These are phyloP conservation scores for Trichonephila inaurata DNA, from an alignment of 1,140 invertebrate genomes.

Conservation along the genomic window DNA sequence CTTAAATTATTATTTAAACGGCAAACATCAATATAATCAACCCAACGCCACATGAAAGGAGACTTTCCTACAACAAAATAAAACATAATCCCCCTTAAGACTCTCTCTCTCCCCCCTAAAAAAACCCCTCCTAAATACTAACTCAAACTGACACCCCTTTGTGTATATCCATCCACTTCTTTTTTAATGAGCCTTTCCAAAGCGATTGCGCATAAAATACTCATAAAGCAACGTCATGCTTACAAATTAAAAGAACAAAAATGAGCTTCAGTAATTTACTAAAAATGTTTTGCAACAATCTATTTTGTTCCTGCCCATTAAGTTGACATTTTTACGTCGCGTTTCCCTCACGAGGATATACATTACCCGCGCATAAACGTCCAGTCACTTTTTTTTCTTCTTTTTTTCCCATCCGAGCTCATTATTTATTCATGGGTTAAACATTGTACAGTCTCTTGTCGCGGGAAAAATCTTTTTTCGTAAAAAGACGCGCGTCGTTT, in stretches of 20 bases:
- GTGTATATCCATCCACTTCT: neutral
- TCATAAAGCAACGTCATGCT: conserved; percentile 14
- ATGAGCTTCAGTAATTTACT: conserved; percentile 2
- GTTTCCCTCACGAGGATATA: conserved; percentile 1
- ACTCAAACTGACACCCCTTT: neutral
- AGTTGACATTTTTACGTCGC: conserved; percentile 40
- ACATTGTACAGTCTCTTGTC: too few species aligned
- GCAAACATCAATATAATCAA: too few species aligned
- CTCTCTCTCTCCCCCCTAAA: neutral
- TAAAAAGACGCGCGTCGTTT: neutral
- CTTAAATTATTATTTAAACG: too few species aligned
- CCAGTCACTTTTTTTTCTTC: neutral
- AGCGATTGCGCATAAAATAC: conserved; percentile 30
- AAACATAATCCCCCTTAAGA: too few species aligned
- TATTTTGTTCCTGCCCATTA: conserved; percentile 32
- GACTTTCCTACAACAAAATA: too few species aligned
- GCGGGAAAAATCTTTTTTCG: neutral
- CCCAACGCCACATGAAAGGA: too few species aligned
- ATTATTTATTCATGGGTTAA: too few species aligned
- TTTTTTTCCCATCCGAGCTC: too few species aligned
- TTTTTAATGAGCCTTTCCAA: conserved; percentile 21
- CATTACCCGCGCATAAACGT: neutral
- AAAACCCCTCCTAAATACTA: neutral
- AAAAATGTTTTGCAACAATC: conserved; percentile 50
- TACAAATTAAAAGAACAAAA: conserved; percentile 47